Evolutionary conservation across 2,888 invertebrate species (phyloP), one percentile per base, ranked within the genome.

Genomic region (Ashinkailepas kermadecensis): DNA sequence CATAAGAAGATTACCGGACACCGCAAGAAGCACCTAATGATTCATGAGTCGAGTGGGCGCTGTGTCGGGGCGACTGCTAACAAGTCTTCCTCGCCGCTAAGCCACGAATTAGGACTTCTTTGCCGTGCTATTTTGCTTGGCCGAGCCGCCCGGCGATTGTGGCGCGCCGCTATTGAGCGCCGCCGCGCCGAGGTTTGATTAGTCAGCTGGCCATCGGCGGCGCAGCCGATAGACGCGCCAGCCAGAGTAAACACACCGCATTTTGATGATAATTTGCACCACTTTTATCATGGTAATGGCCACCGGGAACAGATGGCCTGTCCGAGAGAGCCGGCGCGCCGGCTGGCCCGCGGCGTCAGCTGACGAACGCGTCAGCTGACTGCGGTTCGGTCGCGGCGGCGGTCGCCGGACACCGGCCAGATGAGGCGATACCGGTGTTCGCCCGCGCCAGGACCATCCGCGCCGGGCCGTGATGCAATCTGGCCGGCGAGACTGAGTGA

Each of bases 21-120:
- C 74, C 74, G 25, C 74, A 74, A 74, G 74, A 74, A 74, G 74
- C 54, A 74, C 74, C 74, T 74, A 74, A 74, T 74, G 54, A 74
- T 74, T 74, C 74, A 74, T 74, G 74, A 54, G 74, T 54, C 54
- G 74, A 74, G 74, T 74, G 74, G 59, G 74, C 54, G 74, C 74
- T 39, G 74, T 67, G 67, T 74, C 15, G 39, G 54, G n/a, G 15
- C 59, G 39, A 13, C 74, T 18, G 13, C 74, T 74, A 74, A 74
- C 74, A 74, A 74, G 74, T 74, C 74, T 39, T 12, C 21, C 15
- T 18, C 74, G 54, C 54, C 54, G 13, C 74, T 74, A 39, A 74
- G 74, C 74, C 18, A 54, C 23, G 74, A 15, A 74, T 74, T 74
- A 74, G 74, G 54, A 54, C 54, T 74, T 74, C 74, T 74, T 74